Conservation (phyloP, 2,797 vertebrate species). For the Typhlichthys eigenmanni region DNA sequence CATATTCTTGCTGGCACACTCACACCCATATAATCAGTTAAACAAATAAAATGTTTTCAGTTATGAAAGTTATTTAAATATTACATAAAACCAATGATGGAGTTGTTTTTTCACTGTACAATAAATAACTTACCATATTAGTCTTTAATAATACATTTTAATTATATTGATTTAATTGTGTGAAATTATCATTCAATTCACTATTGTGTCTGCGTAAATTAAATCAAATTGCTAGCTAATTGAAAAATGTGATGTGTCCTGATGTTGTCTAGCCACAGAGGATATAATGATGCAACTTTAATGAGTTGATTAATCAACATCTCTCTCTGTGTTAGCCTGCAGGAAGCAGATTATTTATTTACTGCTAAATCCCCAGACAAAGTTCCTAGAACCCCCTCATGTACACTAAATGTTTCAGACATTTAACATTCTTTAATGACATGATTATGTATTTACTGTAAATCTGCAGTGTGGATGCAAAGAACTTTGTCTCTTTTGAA, state of each 20-base stretch:
- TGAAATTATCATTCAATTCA: background rate
- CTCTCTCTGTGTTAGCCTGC: background rate
- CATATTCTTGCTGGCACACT: too few species aligned
- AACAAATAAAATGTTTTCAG: too few species aligned
- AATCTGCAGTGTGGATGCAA: too few species aligned
- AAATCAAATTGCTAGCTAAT: constrained; percentile 11
- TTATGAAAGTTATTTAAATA: too few species aligned
- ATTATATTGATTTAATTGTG: too few species aligned
- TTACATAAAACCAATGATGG: too few species aligned
- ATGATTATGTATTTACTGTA: constrained; percentile 1
- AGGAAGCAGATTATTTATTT: constrained; percentile 8
- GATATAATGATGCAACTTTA: constrained; percentile 19
- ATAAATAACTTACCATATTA: too few species aligned
- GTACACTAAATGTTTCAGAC: constrained; percentile 6
- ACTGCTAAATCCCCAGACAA: constrained; percentile 1
- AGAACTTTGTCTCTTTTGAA: too few species aligned
- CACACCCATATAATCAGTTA: too few species aligned
- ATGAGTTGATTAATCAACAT: constrained; percentile 16
- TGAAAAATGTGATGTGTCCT: constrained; percentile 1
- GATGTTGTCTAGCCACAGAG: constrained; percentile 5
- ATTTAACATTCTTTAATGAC: constrained; percentile 23
- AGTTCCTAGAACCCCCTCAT: constrained; percentile 11
- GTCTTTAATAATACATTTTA: too few species aligned
- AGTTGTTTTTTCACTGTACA: too few species aligned
- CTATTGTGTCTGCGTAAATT: constrained; percentile 4